These are phyloP conservation scores for Nasonia oneida DNA, from an alignment of 2,888 invertebrate genomes.

Conservation along the genomic window DNA sequence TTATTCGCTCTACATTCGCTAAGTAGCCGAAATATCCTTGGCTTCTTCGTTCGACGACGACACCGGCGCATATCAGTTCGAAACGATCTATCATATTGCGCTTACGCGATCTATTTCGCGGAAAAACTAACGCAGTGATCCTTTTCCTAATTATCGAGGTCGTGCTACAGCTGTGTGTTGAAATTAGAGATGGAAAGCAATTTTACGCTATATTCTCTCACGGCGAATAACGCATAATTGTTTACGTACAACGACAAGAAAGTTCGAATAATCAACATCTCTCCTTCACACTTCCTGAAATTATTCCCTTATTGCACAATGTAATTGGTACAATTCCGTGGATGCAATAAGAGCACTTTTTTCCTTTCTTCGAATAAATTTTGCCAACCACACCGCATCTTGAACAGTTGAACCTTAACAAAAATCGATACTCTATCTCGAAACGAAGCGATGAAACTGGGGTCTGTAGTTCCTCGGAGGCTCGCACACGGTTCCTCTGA, in stretches of 20 bases:
- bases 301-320: conserved; percentile 23
- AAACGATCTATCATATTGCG: not conserved
- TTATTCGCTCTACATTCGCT: not conserved
- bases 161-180: not conserved
- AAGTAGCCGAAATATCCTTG: not conserved
- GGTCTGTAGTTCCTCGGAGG: not conserved
- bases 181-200: not conserved
- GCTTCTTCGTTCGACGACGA: too few species aligned
- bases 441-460: not conserved
- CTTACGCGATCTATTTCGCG: not conserved
- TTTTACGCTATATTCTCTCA: conserved; percentile 14
- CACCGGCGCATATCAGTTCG: not conserved
- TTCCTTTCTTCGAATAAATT: too few species aligned
- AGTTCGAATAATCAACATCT: conserved; percentile 31
- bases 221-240: conserved; percentile 19
- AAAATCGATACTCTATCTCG: too few species aligned
- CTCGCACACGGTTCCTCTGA: conserved; percentile 37
- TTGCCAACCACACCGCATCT: too few species aligned
- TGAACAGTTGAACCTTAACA: too few species aligned
- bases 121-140: not conserved
- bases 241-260: conserved; percentile 15
- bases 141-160: not conserved
- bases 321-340: not conserved
- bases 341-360: not conserved
- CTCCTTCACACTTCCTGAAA: conserved; percentile 20